Conservation (phyloP, 1,140 invertebrate genomes). For the Ostrea denselamellosa region DNA sequence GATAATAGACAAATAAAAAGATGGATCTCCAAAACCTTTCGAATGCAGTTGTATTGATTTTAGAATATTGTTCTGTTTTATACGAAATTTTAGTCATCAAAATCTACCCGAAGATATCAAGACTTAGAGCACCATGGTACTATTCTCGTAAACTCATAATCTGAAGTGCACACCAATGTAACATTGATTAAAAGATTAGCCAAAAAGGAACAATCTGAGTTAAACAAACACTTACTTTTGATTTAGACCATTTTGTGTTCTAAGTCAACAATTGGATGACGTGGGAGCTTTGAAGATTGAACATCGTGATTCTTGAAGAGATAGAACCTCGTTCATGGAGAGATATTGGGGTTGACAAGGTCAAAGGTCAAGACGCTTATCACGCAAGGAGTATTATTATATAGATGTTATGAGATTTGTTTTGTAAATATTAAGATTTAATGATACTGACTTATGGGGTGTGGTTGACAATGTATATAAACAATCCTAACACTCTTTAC, state of each 20-base stretch:
- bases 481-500: too few relatives aligned
- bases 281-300: conserved; percentile 11
- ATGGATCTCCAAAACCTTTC: background rate
- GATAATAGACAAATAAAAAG: background rate
- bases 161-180: background rate
- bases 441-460: background rate
- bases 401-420: background rate
- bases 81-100: background rate
- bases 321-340: background rate
- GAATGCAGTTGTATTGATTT: too few relatives aligned
- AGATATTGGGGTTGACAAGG: conserved; percentile 26
- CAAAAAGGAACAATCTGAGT: background rate
- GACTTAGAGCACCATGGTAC: background rate
- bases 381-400: conserved; percentile 4
- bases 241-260: conserved; percentile 35
- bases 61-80: background rate
- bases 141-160: background rate
- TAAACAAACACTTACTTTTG: conserved; percentile 36
- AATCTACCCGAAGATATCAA: background rate
- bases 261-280: background rate
- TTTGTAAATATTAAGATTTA: background rate
- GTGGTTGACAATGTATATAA: background rate
- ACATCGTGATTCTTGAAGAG: background rate
- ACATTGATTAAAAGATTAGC: conserved; percentile 16
- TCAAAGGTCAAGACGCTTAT: conserved; percentile 18